Base-by-base conservation (phyloP, 2,113 vertebrate species). In the Vidua chalybeata region DNA sequence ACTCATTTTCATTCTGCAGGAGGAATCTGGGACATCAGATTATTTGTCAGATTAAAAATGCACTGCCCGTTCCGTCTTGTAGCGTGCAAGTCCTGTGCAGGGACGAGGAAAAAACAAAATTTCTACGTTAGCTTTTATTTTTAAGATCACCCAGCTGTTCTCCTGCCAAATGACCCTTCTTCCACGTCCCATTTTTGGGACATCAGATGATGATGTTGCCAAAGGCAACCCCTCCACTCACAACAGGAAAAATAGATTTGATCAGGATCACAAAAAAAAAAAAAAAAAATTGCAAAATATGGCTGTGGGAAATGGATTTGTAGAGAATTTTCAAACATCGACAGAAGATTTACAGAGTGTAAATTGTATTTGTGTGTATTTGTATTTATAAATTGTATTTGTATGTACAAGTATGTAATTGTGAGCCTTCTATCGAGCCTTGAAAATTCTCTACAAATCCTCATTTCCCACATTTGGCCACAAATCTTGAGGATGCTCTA, bases 31-130 rank as follows among this genome's bases (percentile, higher is more conserved):
- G 83, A 26, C 84, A 75, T 64, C 21, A 74, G 84, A 61, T 94
- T 89, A 90, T 87, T 96, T 67, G 54, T 75, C 74, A 94, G 77
- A 78, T 92, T 90, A 76, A 74, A 91, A 52, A 77, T 28, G 58
- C 35, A 9, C 61, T 81, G 78, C 51, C 66, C 66, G 45, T 52
- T 94, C 56, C 46, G 4, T 58, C 54, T 48, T 45, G 19, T 12
- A 64, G 63, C 66, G 35, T 4, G 1, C 37, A 68, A 73, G 43
- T 49, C 68, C 4, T 2, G 71, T 18, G 61, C 27, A 84, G 49
- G 52, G 64, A 59, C 1, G 43, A 66, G 69, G 39, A 51, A 77
- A 62, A 20, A 84, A 16, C 76, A 72, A 52, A 15, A 86, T 62
- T 87, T 62, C 46, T 62, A 12, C 26, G 85, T 58, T 1, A 28